Percentiles rank a stretch among this genome's conserved stretches.
phyloP scores from a whole-genome alignment of 2,797 vertebrate species.

The Capromys pilorides region DNA sequence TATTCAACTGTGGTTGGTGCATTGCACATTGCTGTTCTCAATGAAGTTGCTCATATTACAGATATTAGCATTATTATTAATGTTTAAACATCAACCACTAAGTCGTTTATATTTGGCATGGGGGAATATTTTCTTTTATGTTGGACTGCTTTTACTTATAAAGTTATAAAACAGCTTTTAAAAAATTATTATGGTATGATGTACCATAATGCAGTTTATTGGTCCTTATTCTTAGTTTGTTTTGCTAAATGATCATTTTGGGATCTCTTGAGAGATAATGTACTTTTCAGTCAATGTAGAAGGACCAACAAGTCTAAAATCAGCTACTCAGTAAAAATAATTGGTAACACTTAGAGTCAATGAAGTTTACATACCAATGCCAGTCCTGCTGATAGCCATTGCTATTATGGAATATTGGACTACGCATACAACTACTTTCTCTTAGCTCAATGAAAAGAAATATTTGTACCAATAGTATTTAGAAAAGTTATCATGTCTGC shows the following conservation, averaged over 20 bases:
- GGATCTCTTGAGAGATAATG: conserved; percentile 62
- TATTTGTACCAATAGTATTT: too few relatives aligned
- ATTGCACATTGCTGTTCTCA: too few relatives aligned
- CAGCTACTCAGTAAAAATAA: conserved; percentile 55
- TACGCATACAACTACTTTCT: too few relatives aligned
- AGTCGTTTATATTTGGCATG: conserved; percentile 26
- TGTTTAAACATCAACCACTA: not conserved
- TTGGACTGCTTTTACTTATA: conserved; percentile 21
- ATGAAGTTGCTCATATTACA: too few relatives aligned
- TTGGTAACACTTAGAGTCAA: conserved; percentile 62
- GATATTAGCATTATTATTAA: not conserved
- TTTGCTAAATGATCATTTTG: conserved; percentile 62
- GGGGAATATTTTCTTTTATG: conserved; percentile 30
- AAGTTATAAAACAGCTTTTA: conserved; percentile 65
- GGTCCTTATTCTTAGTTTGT: conserved; percentile 67
- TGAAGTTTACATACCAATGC: conserved; percentile 7
- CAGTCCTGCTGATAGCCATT: too few relatives aligned
- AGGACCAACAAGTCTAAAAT: conserved; percentile 50
- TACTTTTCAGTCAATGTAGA: conserved; percentile 49
- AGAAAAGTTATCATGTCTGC: too few relatives aligned
- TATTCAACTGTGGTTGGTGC: too few relatives aligned
- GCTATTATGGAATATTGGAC: too few relatives aligned
- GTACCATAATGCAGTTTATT: conserved; percentile 50
- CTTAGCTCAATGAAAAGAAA: too few relatives aligned
- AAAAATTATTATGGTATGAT: conserved; percentile 56